Conservation (phyloP, 2,113 vertebrate species). For the Solea solea region DNA sequence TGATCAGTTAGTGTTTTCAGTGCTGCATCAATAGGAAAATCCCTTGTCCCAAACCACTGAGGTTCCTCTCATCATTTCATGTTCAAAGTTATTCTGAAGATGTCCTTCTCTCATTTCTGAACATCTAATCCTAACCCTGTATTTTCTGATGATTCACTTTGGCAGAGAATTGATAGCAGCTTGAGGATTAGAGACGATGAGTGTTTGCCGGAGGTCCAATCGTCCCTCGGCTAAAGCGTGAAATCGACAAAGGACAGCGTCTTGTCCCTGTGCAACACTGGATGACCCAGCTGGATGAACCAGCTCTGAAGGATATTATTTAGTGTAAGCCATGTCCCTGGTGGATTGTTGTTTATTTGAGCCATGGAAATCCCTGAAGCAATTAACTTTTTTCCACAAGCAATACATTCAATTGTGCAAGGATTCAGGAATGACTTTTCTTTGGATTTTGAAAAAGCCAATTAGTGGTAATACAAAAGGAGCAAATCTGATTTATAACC, state of each 20-base stretch:
- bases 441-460: no score
- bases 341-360: constrained; percentile 4
- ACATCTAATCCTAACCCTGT: constrained; percentile 2
- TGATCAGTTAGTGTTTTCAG: constrained; percentile 43
- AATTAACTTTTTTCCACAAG: not conserved
- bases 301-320: constrained; percentile 8
- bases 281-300: constrained; percentile 27
- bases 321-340: constrained; percentile 16
- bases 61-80: constrained; percentile 20
- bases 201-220: constrained; percentile 6
- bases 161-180: constrained; percentile 34
- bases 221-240: constrained; percentile 22
- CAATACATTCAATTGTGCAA: no score
- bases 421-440: no score
- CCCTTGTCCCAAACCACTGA: constrained; percentile 13
- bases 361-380: constrained; percentile 4
- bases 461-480: no score
- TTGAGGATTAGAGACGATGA: constrained; percentile 44
- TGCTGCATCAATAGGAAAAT: constrained; percentile 36
- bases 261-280: not conserved
- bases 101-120: constrained; percentile 28
- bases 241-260: constrained; percentile 30
- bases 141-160: no score
- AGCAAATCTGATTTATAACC: no score
- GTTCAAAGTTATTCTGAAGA: constrained; percentile 43